Percentiles rank a stretch among this genome's conserved stretches.
phyloP scores from a whole-genome alignment of 2,113 vertebrate species.

The Excalfactoria chinensis region DNA sequence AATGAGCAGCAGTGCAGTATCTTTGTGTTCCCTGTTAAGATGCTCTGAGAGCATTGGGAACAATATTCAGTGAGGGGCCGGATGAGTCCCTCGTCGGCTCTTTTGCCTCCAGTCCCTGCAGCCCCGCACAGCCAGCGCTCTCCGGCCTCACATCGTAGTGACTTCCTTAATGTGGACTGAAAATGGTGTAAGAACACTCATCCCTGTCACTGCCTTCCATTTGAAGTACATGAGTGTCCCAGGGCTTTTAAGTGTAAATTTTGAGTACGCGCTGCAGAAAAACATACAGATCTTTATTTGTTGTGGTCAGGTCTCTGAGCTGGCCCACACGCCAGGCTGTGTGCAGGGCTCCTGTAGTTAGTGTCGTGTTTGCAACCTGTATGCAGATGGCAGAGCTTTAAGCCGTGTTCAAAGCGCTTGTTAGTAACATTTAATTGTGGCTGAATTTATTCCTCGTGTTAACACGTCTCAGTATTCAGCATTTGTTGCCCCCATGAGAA shows the following conservation, averaged over 20 bases:
- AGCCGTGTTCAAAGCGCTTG: conserved; percentile 71
- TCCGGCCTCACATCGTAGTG: neutral
- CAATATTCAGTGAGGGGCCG: neutral
- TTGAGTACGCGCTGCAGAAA: neutral
- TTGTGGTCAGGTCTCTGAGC: neutral
- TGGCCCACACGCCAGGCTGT: neutral
- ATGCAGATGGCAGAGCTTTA: conserved; percentile 65
- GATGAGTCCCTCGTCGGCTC: neutral
- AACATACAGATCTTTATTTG: neutral
- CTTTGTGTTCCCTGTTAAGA: neutral
- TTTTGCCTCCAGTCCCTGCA: neutral
- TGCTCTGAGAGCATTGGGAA: neutral
- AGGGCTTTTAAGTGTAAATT: neutral
- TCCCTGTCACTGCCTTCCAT: neutral
- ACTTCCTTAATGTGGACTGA: neutral
- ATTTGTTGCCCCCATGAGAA: conserved; percentile 45
- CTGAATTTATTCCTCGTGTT: conserved; percentile 72
- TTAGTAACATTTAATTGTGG: conserved; percentile 69
- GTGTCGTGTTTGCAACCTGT: conserved; percentile 7
- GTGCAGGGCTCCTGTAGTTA: neutral
- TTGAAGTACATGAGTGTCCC: neutral
- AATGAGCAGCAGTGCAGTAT: neutral
- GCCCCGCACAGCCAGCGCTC: neutral
- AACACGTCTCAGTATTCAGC: conserved; percentile 59
- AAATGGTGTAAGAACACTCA: neutral